phyloP scores from a whole-genome alignment of 2,113 vertebrate species.

The Bufo bufo region DNA sequence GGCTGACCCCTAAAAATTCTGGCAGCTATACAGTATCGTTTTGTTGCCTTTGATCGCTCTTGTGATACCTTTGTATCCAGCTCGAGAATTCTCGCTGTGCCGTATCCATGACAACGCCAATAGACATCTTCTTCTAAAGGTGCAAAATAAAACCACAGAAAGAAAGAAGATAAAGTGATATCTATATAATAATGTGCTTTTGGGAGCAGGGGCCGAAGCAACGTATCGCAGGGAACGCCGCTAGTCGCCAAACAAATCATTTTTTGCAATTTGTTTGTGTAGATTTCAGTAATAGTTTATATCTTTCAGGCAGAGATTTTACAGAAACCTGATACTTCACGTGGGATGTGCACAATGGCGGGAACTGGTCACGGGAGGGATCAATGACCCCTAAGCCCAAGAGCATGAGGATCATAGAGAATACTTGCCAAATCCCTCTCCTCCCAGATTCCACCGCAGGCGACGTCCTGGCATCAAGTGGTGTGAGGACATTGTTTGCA shows the following conservation, averaged over 20 bases:
- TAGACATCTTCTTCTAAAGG: neutral
- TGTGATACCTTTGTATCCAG: neutral
- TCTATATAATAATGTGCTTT: slow-evolving; percentile 1
- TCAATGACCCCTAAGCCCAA: no score
- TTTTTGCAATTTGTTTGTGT: neutral
- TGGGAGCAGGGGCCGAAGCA: neutral
- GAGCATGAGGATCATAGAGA: no score
- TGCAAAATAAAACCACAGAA: neutral
- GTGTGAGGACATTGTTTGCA: no score
- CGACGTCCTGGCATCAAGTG: no score
- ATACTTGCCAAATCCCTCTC: no score
- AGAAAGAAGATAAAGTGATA: neutral
- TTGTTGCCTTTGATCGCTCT: neutral
- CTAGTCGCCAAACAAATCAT: neutral
- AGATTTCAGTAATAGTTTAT: neutral
- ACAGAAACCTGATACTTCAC: no score
- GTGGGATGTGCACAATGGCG: neutral
- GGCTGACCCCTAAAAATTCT: neutral
- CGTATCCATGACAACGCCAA: slow-evolving; percentile 8
- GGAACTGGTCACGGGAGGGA: neutral
- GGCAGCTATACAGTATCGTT: neutral
- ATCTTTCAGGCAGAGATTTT: neutral
- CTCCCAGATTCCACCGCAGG: no score
- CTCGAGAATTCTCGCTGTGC: neutral
- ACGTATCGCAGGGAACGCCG: neutral